A percentile compares a stretch with the other conserved stretches of the same genome.
These are phyloP conservation scores for Tenthredo amoena DNA, from an alignment of 2,888 invertebrate species.

Conservation along the genomic window DNA sequence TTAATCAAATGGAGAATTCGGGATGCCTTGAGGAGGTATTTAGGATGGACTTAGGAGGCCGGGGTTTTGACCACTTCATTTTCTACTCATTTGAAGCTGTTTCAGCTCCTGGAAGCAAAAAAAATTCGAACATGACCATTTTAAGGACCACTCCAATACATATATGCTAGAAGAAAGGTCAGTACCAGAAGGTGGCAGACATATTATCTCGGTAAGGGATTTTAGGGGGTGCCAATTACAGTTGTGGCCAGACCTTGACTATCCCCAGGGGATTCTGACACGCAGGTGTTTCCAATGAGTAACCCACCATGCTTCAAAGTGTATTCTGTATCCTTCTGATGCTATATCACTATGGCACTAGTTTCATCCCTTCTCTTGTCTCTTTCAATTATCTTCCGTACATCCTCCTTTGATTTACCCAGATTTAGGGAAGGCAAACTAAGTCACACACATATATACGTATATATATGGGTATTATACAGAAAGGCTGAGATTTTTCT, in stretches of 20 bases:
- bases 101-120: too few species aligned
- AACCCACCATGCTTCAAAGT: slow-evolving; percentile 24
- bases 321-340: slow-evolving; percentile 13
- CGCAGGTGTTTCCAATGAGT: slow-evolving; percentile 45
- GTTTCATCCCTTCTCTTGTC: not conserved
- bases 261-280: not conserved
- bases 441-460: not conserved
- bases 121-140: too few species aligned
- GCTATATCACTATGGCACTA: not conserved
- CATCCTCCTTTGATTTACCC: not conserved
- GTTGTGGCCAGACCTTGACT: slow-evolving; percentile 43
- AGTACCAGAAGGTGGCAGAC: slow-evolving; percentile 41
- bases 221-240: slow-evolving; percentile 45
- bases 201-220: slow-evolving; percentile 27
- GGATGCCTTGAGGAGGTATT: too few species aligned
- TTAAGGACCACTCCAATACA: too few species aligned
- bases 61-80: too few species aligned
- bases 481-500: not conserved
- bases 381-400: not conserved
- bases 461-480: too few species aligned
- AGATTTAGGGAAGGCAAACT: slow-evolving; percentile 2
- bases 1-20: too few species aligned
- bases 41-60: too few species aligned
- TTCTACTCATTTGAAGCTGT: too few species aligned
- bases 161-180: slow-evolving; percentile 10